Evolutionary conservation across 2,113 vertebrate genomes (phyloP).

Genomic region (Kryptolebias marmoratus): DNA sequence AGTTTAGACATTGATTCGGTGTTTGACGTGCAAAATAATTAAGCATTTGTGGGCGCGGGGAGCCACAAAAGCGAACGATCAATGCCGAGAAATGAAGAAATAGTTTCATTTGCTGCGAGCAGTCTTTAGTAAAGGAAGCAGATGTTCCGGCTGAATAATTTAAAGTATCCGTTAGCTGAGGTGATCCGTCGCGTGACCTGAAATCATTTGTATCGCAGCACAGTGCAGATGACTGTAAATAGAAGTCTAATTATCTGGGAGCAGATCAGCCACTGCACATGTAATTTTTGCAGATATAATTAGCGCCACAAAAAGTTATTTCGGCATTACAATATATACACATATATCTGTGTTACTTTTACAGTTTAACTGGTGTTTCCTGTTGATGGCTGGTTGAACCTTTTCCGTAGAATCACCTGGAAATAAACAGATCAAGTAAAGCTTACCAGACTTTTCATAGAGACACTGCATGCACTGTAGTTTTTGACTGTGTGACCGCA

Average conservation of each 20-base stretch:
- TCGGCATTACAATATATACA: slow-evolving; percentile 8
- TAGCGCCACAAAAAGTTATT: slow-evolving; percentile 34
- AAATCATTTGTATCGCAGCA: slow-evolving; percentile 24
- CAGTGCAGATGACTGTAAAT: slow-evolving; percentile 34
- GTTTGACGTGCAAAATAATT: slow-evolving; percentile 7
- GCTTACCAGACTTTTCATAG: not conserved
- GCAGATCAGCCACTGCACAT: slow-evolving; percentile 33
- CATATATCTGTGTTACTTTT: not conserved
- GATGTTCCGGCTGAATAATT: slow-evolving; percentile 38
- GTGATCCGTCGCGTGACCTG: slow-evolving; percentile 35
- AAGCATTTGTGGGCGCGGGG: slow-evolving; percentile 7
- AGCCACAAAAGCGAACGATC: slow-evolving; percentile 18
- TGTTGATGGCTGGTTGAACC: not conserved
- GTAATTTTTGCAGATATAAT: slow-evolving; percentile 30
- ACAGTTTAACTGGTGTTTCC: not conserved
- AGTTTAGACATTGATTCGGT: not conserved
- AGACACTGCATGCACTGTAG: too few relatives aligned
- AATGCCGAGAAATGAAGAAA: slow-evolving; percentile 8
- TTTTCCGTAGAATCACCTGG: slow-evolving; percentile 5
- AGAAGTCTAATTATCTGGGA: slow-evolving; percentile 48
- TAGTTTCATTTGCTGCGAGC: not conserved
- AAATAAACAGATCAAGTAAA: not conserved
- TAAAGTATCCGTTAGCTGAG: slow-evolving; percentile 33
- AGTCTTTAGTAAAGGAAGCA: slow-evolving; percentile 2
- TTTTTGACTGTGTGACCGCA: too few relatives aligned